Conservation (phyloP, 2,888 invertebrate species). For the Chrysolina americana region DNA sequence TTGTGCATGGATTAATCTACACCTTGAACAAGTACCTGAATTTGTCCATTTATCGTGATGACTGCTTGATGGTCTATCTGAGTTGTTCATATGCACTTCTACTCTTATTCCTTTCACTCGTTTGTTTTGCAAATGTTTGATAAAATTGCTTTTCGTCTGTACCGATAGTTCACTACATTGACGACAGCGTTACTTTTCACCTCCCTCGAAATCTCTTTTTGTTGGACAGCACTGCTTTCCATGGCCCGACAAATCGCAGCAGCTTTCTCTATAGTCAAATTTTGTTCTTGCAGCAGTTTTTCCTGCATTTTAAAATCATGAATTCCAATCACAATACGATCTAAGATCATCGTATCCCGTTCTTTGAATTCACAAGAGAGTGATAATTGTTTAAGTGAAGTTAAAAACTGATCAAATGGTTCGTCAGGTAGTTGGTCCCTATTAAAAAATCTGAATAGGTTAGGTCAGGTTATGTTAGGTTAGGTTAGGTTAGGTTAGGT, state of each 20-base stretch:
- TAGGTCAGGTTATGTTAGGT: too few relatives aligned
- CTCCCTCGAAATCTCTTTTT: conserved; percentile 1
- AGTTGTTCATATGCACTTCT: not conserved
- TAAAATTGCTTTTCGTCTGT: not conserved
- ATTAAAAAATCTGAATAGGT: conserved; percentile 51
- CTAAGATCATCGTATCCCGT: conserved; percentile 38
- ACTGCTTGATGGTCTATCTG: not conserved
- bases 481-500: conserved; percentile 45
- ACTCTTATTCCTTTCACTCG: not conserved
- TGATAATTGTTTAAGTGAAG: conserved; percentile 44
- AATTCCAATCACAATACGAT: conserved; percentile 36
- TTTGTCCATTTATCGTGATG: not conserved
- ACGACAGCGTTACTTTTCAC: not conserved
- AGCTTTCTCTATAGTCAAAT: conserved; percentile 25
- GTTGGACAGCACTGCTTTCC: conserved; percentile 28
- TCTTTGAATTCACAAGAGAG: conserved; percentile 48
- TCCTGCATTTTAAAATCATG: conserved; percentile 34
- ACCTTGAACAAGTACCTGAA: not conserved
- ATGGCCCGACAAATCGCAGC: conserved; percentile 36
- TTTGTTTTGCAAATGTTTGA: not conserved
- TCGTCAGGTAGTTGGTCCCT: conserved; percentile 42
- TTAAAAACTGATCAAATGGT: conserved; percentile 46
- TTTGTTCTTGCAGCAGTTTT: conserved; percentile 24
- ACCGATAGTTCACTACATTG: not conserved
- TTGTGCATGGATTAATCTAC: too few relatives aligned